These are phyloP conservation scores for Tineola bisselliella DNA, from an alignment of 2,888 invertebrate species.

Conservation along the genomic window DNA sequence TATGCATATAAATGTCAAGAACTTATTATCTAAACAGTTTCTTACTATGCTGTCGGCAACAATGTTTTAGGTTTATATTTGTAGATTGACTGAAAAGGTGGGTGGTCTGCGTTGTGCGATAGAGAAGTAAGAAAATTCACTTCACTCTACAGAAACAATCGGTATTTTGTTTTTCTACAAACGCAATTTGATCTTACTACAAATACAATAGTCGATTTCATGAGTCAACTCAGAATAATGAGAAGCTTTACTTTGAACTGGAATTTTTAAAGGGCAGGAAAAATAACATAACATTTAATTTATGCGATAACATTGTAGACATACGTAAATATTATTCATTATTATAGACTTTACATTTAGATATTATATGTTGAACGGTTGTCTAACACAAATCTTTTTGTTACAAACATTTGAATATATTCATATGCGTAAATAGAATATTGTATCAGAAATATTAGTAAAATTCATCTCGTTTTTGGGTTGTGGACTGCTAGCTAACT, in stretches of 20 bases:
- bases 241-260: not conserved
- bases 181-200: not conserved
- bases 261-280: not conserved
- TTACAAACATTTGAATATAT: not conserved
- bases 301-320: not conserved
- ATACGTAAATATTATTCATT: not conserved
- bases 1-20: not conserved
- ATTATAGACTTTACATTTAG: too few relatives aligned
- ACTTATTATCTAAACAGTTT: constrained; percentile 1
- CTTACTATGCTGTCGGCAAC: not conserved
- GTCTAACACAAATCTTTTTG: too few relatives aligned
- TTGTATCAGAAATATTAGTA: constrained; percentile 29
- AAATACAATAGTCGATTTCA: constrained; percentile 10
- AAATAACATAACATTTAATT: not conserved
- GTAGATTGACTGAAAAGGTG: not conserved
- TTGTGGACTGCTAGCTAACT: constrained; percentile 46
- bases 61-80: constrained; percentile 1
- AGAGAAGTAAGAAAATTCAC: not conserved
- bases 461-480: constrained; percentile 42
- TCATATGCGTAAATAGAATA: not conserved
- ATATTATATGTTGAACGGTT: too few relatives aligned
- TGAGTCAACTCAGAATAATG: constrained; percentile 4
- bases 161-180: not conserved
- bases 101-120: not conserved
- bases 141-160: not conserved